phyloP scores from a whole-genome alignment of 2,113 vertebrate genomes.

The Ctenodactylus gundi region DNA sequence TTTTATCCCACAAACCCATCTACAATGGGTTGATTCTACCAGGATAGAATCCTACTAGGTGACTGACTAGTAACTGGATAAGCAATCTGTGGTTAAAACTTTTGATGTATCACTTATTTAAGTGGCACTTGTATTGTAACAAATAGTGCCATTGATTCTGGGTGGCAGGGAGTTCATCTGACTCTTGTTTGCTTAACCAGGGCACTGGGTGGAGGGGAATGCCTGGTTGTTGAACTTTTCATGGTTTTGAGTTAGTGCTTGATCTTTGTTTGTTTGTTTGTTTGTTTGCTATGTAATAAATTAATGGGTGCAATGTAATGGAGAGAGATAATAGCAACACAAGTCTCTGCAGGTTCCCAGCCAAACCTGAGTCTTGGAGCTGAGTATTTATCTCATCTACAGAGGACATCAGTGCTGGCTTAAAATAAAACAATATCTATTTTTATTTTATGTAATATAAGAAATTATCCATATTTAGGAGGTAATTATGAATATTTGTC shows the following conservation, averaged over 20 bases:
- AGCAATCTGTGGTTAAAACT: neutral
- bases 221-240: no score
- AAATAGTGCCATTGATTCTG: neutral
- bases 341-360: neutral
- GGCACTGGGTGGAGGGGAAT: no score
- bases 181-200: neutral
- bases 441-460: neutral
- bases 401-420: neutral
- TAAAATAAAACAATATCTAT: neutral
- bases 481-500: constrained; percentile 1
- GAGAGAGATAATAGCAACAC: neutral
- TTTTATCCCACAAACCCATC: neutral
- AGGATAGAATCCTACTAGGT: neutral
- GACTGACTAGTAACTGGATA: neutral
- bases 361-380: no score
- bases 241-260: neutral
- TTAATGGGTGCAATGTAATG: neutral
- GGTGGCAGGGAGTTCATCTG: neutral
- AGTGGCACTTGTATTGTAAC: constrained; percentile 37
- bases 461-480: neutral
- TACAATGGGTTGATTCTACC: neutral
- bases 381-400: neutral
- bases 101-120: constrained; percentile 2
- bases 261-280: neutral
- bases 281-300: constrained; percentile 24